Evolutionary conservation across 2,797 vertebrate species (phyloP).

Genomic region (Cynodonichthys magdalenae): DNA sequence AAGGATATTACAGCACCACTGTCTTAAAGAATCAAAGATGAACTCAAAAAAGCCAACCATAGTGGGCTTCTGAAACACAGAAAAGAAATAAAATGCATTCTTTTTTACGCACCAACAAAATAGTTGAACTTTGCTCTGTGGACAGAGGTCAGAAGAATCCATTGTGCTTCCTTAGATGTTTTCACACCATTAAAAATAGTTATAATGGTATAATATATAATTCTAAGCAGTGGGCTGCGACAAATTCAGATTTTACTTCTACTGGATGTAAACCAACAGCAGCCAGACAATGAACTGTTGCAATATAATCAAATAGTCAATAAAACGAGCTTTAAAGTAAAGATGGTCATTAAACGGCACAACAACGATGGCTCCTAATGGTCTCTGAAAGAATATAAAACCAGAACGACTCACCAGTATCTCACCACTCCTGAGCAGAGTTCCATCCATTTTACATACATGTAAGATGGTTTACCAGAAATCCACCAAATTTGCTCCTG

Average conservation of each 20-base stretch:
- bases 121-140: slow-evolving; percentile 47
- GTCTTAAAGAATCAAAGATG: slow-evolving; percentile 32
- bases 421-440: no score
- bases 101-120: slow-evolving; percentile 26
- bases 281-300: slow-evolving; percentile 37
- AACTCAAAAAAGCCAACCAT: not conserved
- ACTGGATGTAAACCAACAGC: slow-evolving; percentile 48
- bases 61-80: not conserved
- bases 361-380: slow-evolving; percentile 14
- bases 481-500: not conserved
- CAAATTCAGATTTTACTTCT: slow-evolving; percentile 40
- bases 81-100: slow-evolving; percentile 3
- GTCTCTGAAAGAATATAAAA: not conserved
- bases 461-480: not conserved
- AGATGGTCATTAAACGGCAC: slow-evolving; percentile 7
- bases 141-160: slow-evolving; percentile 41
- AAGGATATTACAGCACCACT: slow-evolving; percentile 12
- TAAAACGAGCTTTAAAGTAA: slow-evolving; percentile 4
- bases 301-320: slow-evolving; percentile 3
- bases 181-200: slow-evolving; percentile 66
- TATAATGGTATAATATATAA: slow-evolving; percentile 47
- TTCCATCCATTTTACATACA: no score
- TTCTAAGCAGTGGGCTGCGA: slow-evolving; percentile 39
- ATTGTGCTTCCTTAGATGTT: slow-evolving; percentile 53
- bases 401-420: not conserved